phyloP scores from a whole-genome alignment of 1,140 invertebrate species.

The Neuroterus valhalla region DNA sequence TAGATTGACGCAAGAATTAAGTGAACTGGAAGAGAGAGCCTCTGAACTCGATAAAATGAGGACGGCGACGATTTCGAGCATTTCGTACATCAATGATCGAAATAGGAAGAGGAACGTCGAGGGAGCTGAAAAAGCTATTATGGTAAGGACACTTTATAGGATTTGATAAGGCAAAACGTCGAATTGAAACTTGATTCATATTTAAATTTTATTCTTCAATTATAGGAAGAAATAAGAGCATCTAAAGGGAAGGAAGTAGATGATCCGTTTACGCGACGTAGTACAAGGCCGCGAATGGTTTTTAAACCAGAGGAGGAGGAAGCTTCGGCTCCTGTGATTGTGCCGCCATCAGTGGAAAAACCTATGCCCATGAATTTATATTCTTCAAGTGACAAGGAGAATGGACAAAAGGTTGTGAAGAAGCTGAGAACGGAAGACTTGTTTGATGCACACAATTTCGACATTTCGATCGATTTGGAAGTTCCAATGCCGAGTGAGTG shows the following conservation, averaged over 20 bases:
- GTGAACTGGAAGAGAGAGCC: conserved; percentile 92
- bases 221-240: conserved; percentile 80
- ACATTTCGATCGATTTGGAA: conserved; percentile 95
- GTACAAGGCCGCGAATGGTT: conserved; percentile 92
- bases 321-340: conserved; percentile 36
- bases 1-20: conserved; percentile 81
- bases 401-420: conserved; percentile 67
- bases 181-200: conserved; percentile 21
- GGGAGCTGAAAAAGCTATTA: conserved; percentile 95
- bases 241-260: conserved; percentile 89
- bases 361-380: conserved; percentile 40
- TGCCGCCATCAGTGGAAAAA: conserved; percentile 45
- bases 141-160: conserved; percentile 75
- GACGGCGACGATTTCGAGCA: conserved; percentile 93
- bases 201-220: conserved; percentile 38
- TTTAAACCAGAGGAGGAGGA: conserved; percentile 80
- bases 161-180: too few species aligned
- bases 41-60: conserved; percentile 92
- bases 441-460: conserved; percentile 96
- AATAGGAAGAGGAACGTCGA: conserved; percentile 95
- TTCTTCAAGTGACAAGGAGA: conserved; percentile 63
- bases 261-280: conserved; percentile 95
- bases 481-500: conserved; percentile 86
- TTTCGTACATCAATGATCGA: conserved; percentile 97
- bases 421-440: conserved; percentile 81